These are phyloP conservation scores for Plodia interpunctella DNA, from an alignment of 1,140 invertebrate species.

Conservation along the genomic window DNA sequence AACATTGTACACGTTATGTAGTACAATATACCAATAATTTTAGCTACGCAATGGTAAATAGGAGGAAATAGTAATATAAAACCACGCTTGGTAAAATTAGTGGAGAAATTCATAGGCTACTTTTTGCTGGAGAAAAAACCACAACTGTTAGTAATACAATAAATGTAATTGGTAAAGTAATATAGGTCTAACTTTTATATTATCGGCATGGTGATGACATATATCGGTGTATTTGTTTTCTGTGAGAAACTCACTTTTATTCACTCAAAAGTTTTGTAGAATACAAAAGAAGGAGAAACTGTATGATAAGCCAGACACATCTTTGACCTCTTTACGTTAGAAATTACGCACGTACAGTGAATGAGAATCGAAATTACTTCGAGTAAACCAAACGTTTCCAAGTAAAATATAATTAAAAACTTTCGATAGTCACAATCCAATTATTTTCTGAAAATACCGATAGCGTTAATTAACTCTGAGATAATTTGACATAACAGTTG, in stretches of 20 bases:
- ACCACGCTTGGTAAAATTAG: too few relatives aligned
- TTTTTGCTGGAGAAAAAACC: too few relatives aligned
- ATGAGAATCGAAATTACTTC: conserved; percentile 26
- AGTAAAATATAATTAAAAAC: neutral
- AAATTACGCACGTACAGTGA: conserved; percentile 28
- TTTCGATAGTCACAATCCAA: neutral
- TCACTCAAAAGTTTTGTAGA: conserved; percentile 36
- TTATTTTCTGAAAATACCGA: neutral
- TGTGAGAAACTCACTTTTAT: neutral
- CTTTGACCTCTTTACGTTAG: conserved; percentile 43
- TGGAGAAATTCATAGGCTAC: too few relatives aligned
- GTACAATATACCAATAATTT: too few relatives aligned
- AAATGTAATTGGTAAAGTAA: too few relatives aligned
- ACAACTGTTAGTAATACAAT: too few relatives aligned
- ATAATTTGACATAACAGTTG: conserved; percentile 4
- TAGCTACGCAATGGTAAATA: too few relatives aligned
- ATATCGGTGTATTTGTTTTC: too few relatives aligned
- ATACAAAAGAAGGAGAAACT: conserved; percentile 61
- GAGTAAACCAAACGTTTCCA: conserved; percentile 1
- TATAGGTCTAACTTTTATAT: too few relatives aligned
- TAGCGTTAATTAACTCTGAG: neutral
- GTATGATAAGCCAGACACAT: conserved; percentile 29
- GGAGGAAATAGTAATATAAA: too few relatives aligned
- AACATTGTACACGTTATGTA: too few relatives aligned
- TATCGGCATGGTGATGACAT: too few relatives aligned